Evolutionary conservation across 2,113 vertebrate species (phyloP).

Genomic region (Melanostigma gelatinosum): DNA sequence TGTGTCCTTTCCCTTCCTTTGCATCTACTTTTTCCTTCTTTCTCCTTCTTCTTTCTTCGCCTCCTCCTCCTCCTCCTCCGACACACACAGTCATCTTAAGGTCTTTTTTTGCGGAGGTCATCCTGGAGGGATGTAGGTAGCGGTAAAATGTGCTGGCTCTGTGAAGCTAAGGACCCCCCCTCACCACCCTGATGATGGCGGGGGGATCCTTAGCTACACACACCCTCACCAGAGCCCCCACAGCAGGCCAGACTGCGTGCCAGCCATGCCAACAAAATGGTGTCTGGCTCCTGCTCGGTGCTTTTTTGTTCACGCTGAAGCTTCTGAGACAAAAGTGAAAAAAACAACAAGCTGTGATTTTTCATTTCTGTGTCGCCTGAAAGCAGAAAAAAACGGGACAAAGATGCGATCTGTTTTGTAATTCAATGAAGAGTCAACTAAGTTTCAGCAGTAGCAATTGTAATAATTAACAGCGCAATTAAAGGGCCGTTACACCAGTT

Average conservation of each 20-base stretch:
- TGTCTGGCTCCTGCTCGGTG: constrained; percentile 15
- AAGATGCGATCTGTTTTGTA: background rate
- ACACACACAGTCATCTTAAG: background rate
- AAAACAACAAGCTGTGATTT: constrained; percentile 7
- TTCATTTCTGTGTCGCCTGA: background rate
- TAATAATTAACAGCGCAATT: background rate
- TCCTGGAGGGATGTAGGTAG: constrained; percentile 24
- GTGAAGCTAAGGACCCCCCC: constrained; percentile 20
- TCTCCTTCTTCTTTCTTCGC: background rate
- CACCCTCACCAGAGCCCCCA: background rate
- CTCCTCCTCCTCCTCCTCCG: background rate
- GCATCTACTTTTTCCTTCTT: background rate
- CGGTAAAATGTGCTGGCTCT: constrained; percentile 21
- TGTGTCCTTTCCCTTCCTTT: too few species aligned
- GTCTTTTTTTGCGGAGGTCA: constrained; percentile 13
- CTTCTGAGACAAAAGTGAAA: background rate
- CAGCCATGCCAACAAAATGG: constrained; percentile 31
- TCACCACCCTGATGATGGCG: background rate
- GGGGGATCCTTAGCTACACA: constrained; percentile 17
- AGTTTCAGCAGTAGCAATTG: background rate
- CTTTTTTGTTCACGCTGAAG: background rate
- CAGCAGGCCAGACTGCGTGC: constrained; percentile 3
- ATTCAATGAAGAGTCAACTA: background rate
- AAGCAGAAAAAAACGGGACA: background rate
- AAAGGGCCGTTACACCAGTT: background rate